These are phyloP conservation scores for Montipora foliosa DNA, from an alignment of 64 coral and sea anemone species.

Conservation along the genomic window DNA sequence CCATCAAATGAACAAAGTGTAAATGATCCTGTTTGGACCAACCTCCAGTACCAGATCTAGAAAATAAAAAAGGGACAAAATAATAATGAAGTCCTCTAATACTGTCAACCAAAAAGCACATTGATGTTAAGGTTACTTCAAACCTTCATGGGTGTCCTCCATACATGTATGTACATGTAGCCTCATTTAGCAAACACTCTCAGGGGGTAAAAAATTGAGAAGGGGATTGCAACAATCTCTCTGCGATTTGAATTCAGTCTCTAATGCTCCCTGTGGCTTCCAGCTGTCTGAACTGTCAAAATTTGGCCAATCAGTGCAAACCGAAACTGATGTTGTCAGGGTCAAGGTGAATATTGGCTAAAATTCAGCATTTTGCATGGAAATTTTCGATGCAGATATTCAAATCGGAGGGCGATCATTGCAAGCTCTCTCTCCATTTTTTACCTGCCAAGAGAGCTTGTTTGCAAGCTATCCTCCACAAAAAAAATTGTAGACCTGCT, in stretches of 20 bases:
- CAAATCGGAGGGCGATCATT: not conserved
- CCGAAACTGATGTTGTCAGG: not conserved
- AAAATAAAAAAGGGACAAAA: not conserved
- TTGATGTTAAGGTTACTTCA: too few relatives aligned
- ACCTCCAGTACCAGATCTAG: conserved; percentile 70
- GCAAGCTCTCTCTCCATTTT: not conserved
- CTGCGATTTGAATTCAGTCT: too few relatives aligned
- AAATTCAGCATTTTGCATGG: not conserved
- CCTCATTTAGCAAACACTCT: too few relatives aligned
- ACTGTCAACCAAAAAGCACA: too few relatives aligned
- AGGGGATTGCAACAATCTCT: too few relatives aligned
- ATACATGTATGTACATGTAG: too few relatives aligned
- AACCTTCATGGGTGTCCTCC: too few relatives aligned
- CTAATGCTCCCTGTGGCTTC: too few relatives aligned
- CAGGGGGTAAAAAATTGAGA: too few relatives aligned
- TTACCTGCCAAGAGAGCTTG: not conserved
- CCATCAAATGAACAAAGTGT: conserved; percentile 87
- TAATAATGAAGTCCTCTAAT: not conserved
- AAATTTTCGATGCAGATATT: not conserved
- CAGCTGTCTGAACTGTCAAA: too few relatives aligned
- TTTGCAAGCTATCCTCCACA: not conserved
- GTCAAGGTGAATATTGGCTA: not conserved
- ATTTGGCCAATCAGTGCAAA: too few relatives aligned
- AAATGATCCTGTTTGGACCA: conserved; percentile 93
- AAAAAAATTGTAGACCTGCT: too few relatives aligned